These are phyloP conservation scores for Scaeva pyrastri DNA, from an alignment of 2,888 invertebrate genomes.

Conservation along the genomic window DNA sequence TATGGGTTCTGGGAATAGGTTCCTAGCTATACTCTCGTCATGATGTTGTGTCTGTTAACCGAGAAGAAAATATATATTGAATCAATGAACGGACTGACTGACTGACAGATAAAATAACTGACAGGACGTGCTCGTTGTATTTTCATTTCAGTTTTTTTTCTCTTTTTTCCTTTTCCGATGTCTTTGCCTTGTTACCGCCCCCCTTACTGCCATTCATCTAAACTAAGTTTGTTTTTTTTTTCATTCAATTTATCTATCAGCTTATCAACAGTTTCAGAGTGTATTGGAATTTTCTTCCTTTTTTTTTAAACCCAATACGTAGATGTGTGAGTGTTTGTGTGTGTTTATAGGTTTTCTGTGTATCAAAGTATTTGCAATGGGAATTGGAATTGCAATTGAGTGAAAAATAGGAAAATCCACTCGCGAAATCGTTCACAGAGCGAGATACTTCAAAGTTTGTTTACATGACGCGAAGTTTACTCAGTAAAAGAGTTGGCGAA, in stretches of 20 bases:
- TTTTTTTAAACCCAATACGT: not conserved
- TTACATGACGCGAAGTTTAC: constrained; percentile 44
- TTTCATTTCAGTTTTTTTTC: constrained; percentile 20
- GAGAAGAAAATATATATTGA: constrained; percentile 69
- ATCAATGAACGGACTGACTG: constrained; percentile 68
- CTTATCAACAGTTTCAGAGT: constrained; percentile 63
- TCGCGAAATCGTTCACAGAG: constrained; percentile 65
- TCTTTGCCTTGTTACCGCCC: not conserved
- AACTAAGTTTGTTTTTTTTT: constrained; percentile 21
- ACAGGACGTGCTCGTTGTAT: constrained; percentile 65
- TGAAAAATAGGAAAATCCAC: constrained; percentile 73
- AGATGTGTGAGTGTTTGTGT: constrained; percentile 3
- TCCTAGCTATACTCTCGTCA: not conserved
- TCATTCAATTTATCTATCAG: constrained; percentile 56
- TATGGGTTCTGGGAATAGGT: too few species aligned
- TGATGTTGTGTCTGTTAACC: constrained; percentile 67
- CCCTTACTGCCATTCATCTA: constrained; percentile 18
- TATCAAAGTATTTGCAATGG: constrained; percentile 59
- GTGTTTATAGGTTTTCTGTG: constrained; percentile 10
- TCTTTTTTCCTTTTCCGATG: too few species aligned
- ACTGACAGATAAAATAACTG: constrained; percentile 73
- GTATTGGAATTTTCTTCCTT: constrained; percentile 26
- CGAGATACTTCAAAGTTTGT: constrained; percentile 66
- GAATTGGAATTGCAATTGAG: constrained; percentile 74
- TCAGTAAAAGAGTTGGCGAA: not conserved